Evolutionary conservation across 2,888 invertebrate species (phyloP), one percentile per base, ranked within the genome.

Genomic region (Sarcophaga carnaria): DNA sequence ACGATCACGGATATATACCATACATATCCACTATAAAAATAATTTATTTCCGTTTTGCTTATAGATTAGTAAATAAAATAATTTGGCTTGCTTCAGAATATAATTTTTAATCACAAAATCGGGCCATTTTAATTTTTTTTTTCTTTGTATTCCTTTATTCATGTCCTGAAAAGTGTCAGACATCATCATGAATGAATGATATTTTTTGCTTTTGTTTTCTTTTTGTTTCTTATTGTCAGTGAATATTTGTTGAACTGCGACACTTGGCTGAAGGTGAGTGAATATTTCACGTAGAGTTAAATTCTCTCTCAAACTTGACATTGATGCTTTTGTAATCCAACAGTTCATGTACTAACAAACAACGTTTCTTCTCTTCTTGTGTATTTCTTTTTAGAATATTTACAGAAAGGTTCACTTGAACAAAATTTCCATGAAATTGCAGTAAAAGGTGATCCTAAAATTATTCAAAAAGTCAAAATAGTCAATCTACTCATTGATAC

Each of bases 141-240:
- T 54, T 1, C 54, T 74, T 75, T 14, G 47, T 25, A 69, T 14
- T 64, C 49, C 22, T 54, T 79, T 76, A 54, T 14, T 70, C n/a
- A 69, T 69, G 49, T 62, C 72, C 62, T 72, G 72, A 67, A 71
- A 83, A 78, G 72, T 88, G 86, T 80, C 86, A 86, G 66, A 60
- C 80, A 74, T 81, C 88, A 80, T 67, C 69, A 85, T 80, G 86
- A 85, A 87, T 83, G 70, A 49, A 82, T 82, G 86, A 75, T 79
- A 76, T 49, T 75, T 76, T 75, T 54, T 17, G 54, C 5, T 37
- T 37, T 37, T 37, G 17, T 54, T 17, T 54, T 54, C 14, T 4
- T 54, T 54, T 54, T 54, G 54, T 54, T 12, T 54, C 37, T 75
- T 77, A 83, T 78, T 78, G 27, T 72, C 71, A 67, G 60, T 77